phyloP scores from a whole-genome alignment of 2,888 invertebrate genomes.

The Acrocyrtus sp. region DNA sequence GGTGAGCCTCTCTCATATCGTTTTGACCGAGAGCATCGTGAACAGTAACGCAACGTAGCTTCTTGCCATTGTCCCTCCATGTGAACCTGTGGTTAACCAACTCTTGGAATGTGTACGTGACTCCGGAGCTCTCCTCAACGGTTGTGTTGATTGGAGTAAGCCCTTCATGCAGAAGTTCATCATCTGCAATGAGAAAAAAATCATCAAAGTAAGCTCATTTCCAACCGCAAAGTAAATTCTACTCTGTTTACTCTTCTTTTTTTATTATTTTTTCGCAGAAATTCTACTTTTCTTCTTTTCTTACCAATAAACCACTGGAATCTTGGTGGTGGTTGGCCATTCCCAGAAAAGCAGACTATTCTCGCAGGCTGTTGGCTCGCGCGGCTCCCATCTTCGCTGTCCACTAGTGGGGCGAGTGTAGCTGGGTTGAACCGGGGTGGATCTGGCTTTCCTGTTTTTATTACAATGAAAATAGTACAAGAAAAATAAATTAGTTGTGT shows the following conservation, averaged over 20 bases:
- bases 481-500: too few relatives aligned
- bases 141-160: constrained; percentile 50
- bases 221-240: neutral
- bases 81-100: constrained; percentile 51
- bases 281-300: neutral
- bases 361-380: constrained; percentile 16
- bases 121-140: constrained; percentile 11
- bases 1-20: constrained; percentile 48
- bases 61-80: constrained; percentile 59
- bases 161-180: constrained; percentile 50
- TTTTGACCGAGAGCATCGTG: constrained; percentile 55
- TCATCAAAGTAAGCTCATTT: constrained; percentile 1
- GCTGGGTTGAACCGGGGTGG: constrained; percentile 52
- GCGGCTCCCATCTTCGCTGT: constrained; percentile 26
- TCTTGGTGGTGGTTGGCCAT: constrained; percentile 58
- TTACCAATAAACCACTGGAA: constrained; percentile 63
- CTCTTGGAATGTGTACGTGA: constrained; percentile 53
- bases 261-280: neutral
- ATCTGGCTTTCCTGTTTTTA: constrained; percentile 60
- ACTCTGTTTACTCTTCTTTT: neutral
- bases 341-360: constrained; percentile 52
- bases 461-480: too few relatives aligned
- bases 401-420: constrained; percentile 37
- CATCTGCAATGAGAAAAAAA: constrained; percentile 35
- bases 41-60: constrained; percentile 55